These are phyloP conservation scores for Penaeus vannamei DNA, from an alignment of 1,140 invertebrate species.

Conservation along the genomic window DNA sequence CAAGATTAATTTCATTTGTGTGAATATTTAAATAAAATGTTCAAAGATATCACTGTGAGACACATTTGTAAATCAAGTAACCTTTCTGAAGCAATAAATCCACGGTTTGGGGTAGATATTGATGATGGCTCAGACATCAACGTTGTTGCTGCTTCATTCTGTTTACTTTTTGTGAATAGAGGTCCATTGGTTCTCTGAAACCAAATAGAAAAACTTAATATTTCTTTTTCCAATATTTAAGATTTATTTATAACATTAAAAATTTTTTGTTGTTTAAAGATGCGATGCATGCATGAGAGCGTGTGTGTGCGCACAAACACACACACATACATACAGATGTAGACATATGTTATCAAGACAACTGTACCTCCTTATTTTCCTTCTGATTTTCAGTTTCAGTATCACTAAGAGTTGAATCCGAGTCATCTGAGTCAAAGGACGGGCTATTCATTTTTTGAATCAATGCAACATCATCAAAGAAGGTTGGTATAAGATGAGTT, in stretches of 20 bases:
- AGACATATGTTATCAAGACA: neutral
- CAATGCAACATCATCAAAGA: slow-evolving; percentile 40
- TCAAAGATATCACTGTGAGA: neutral
- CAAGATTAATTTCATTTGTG: too few species aligned
- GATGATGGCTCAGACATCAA: slow-evolving; percentile 10
- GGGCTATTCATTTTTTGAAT: slow-evolving; percentile 40
- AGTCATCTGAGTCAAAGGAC: slow-evolving; percentile 33
- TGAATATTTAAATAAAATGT: too few species aligned
- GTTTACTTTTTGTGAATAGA: too few species aligned
- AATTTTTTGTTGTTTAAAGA: too few species aligned
- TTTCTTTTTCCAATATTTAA: too few species aligned
- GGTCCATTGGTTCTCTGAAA: too few species aligned
- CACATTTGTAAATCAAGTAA: neutral
- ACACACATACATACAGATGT: neutral
- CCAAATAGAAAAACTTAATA: too few species aligned
- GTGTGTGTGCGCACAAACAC: too few species aligned
- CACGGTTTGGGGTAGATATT: slow-evolving; percentile 1
- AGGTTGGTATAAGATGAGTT: slow-evolving; percentile 45
- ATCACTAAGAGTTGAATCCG: neutral
- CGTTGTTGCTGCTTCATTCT: too few species aligned
- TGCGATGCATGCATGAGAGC: neutral
- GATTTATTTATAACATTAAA: too few species aligned
- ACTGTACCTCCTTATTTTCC: neutral
- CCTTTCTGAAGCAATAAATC: slow-evolving; percentile 42
- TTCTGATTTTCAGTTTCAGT: slow-evolving; percentile 16